Base-by-base conservation (phyloP, 2,797 vertebrate species). In the Crocidura indochinensis region DNA sequence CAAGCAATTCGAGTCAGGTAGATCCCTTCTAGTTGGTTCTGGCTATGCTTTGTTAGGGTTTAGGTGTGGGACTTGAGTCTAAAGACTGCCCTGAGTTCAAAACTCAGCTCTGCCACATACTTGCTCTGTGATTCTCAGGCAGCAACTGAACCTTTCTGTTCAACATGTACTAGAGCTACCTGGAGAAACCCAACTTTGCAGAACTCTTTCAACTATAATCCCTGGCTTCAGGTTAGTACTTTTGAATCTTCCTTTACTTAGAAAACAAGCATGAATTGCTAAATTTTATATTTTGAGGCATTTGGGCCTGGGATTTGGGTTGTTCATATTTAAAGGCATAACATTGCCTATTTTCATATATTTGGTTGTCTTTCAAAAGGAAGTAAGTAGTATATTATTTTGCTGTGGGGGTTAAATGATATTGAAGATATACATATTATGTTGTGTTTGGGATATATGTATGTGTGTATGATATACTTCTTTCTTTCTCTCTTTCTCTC, bases 1-100 rank as follows among this genome's bases (percentile, higher is more conserved):
- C 44, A 91, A 88, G 71, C 47, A 62, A 44, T 67, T 83, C 22
- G 81, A 68, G 76, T 72, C 80, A 88, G 60, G 64, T 26, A 44
- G 46, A 31, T 27, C 44, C 65, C 78, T 92, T 81, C 62, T 75
- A 47, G 31, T 69, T 64, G 71, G 6, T 82, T 73, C 19, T 49
- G 9, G 65, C 44, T 76, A 2, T 84, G 82, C 20, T 77, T 95
- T 49, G 24, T 90, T 68, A 76, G 19, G 79, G 49, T 19, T 84
- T 74, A 71, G 38, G 46, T 86, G 26, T n/a, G 49, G 38, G 71
- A 49, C 77, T 85, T 49, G 79, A 62, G 78, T 31, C 17, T 51
- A 44, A 8, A 46, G 17, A 60, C 49, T 44, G 31, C 6, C n/a
- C 31, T 68, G 47, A 74, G 60, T 95, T 87, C 27, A 64, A 75